These are phyloP conservation scores for Isichthys henryi DNA, from an alignment of 2,113 vertebrate genomes.

Conservation along the genomic window DNA sequence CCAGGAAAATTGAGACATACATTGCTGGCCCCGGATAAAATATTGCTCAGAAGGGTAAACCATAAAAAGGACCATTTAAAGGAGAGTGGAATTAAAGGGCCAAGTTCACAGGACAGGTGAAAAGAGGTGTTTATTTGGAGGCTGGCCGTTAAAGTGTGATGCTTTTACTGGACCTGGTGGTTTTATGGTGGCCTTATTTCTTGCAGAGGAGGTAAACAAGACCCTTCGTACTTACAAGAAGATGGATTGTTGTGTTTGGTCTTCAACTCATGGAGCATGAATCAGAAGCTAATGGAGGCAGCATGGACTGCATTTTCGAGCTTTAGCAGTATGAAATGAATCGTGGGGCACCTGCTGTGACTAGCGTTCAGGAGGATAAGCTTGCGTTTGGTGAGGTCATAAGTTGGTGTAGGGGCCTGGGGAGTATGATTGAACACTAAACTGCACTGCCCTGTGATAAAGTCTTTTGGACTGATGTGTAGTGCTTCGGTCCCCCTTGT, in stretches of 20 bases:
- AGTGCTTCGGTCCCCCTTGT: slow-evolving; percentile 22
- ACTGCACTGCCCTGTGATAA: slow-evolving; percentile 28
- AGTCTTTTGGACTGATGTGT: slow-evolving; percentile 28
- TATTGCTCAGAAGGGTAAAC: slow-evolving; percentile 7
- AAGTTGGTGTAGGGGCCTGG: neutral
- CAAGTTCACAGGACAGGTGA: slow-evolving; percentile 23
- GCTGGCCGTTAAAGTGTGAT: slow-evolving; percentile 31
- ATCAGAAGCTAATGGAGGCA: slow-evolving; percentile 39
- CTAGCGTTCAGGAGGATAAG: neutral
- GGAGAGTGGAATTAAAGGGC: neutral
- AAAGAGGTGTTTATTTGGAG: slow-evolving; percentile 20
- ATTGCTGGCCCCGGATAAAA: slow-evolving; percentile 3
- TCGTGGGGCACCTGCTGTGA: slow-evolving; percentile 22
- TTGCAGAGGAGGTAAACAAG: slow-evolving; percentile 33
- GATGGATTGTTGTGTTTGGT: slow-evolving; percentile 36
- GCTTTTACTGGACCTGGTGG: slow-evolving; percentile 34
- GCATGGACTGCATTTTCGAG: slow-evolving; percentile 36
- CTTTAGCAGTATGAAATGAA: slow-evolving; percentile 32
- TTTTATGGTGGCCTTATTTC: slow-evolving; percentile 37
- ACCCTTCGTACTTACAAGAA: slow-evolving; percentile 27
- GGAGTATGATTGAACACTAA: slow-evolving; percentile 16
- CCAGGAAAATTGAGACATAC: slow-evolving; percentile 9
- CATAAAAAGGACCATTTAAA: slow-evolving; percentile 21
- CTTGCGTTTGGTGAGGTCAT: neutral
- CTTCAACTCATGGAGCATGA: slow-evolving; percentile 31